Conservation (phyloP, 2,113 vertebrate genomes). For the Rhizomys pruinosus region DNA sequence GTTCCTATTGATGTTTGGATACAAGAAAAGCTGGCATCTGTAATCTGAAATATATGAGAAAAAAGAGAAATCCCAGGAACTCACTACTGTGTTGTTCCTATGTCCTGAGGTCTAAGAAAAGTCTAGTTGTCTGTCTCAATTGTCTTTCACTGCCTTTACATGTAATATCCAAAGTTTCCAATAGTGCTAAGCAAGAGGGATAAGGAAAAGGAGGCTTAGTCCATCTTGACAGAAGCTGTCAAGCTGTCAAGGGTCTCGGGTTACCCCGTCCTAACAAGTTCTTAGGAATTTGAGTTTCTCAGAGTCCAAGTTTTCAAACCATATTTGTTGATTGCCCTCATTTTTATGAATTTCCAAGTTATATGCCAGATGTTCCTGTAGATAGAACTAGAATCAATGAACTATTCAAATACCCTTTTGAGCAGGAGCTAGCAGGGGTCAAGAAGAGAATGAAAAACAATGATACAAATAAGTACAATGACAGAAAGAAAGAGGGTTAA, state of each 20-base stretch:
- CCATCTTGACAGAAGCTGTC: neutral
- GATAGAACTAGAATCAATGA: neutral
- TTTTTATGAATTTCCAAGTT: neutral
- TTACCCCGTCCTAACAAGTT: too few relatives aligned
- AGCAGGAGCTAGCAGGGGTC: neutral
- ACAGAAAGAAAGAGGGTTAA: neutral
- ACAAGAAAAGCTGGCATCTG: neutral
- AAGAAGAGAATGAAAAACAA: neutral
- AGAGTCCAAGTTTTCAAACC: too few relatives aligned
- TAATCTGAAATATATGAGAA: neutral
- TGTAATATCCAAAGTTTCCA: neutral
- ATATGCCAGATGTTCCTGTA: neutral
- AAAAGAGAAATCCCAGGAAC: neutral
- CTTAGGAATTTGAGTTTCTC: too few relatives aligned
- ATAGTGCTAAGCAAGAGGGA: neutral
- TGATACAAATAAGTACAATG: neutral
- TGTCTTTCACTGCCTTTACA: neutral
- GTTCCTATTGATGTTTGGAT: neutral
- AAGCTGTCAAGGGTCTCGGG: too few relatives aligned
- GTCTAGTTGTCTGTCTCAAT: neutral
- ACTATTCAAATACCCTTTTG: neutral
- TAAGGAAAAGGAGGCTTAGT: neutral
- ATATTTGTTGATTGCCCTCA: neutral
- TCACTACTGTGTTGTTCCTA: neutral
- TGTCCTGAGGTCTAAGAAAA: neutral